These are phyloP conservation scores for Ctenodactylus gundi DNA, from an alignment of 2,113 vertebrate species.

Conservation along the genomic window DNA sequence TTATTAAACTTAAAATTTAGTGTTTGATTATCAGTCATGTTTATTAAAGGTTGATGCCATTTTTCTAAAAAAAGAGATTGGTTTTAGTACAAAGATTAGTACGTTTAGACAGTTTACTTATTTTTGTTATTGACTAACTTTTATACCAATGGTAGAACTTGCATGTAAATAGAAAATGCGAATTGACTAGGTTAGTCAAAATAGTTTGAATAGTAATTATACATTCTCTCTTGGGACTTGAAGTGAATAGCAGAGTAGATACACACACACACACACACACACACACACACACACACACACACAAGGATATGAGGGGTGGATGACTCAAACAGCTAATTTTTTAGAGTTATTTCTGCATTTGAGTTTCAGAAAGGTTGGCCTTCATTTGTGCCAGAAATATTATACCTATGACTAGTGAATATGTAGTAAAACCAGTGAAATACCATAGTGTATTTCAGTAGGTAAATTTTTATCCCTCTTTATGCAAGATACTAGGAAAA, in stretches of 20 bases:
- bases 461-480: neutral
- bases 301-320: neutral
- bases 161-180: neutral
- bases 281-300: neutral
- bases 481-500: neutral
- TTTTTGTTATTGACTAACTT: neutral
- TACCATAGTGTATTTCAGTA: neutral
- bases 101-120: neutral
- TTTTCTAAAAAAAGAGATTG: neutral
- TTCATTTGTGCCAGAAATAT: neutral
- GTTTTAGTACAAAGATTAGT: neutral
- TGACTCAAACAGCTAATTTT: neutral
- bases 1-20: conserved; percentile 8
- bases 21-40: neutral
- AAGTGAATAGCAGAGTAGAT: neutral
- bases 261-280: neutral
- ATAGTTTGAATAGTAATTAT: neutral
- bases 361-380: neutral
- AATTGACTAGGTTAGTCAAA: neutral
- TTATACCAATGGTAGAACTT: neutral
- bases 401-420: neutral
- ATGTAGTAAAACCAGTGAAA: neutral
- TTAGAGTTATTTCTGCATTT: neutral
- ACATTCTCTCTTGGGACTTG: neutral
- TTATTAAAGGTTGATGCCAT: neutral